Percentiles rank a stretch among this genome's conserved stretches.
Conservation (phyloP, 1,140 invertebrate genomes). For the Diabrotica undecimpunctata region DNA sequence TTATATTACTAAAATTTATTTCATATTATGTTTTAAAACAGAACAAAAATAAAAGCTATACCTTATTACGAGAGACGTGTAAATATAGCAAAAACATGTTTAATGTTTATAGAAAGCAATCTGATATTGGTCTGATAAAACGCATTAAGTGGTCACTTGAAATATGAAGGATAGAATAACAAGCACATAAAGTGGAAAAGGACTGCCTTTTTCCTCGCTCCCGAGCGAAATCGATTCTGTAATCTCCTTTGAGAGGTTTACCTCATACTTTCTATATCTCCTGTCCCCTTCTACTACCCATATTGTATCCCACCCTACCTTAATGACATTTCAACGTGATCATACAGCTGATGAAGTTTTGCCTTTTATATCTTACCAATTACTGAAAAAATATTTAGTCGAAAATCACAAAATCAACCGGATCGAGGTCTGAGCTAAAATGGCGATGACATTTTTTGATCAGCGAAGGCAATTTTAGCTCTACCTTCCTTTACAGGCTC, state of each 20-base stretch:
- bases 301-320: constrained; percentile 8
- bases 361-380: constrained; percentile 8
- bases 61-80: too few relatives aligned
- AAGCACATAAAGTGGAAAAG: constrained; percentile 38
- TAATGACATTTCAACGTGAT: constrained; percentile 10
- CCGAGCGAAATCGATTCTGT: constrained; percentile 36
- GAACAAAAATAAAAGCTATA: too few relatives aligned
- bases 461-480: not conserved
- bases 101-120: constrained; percentile 25
- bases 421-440: not conserved
- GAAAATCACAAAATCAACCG: not conserved
- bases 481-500: too few relatives aligned
- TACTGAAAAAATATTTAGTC: not conserved
- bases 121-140: constrained; percentile 38
- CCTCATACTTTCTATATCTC: constrained; percentile 18
- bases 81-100: not conserved
- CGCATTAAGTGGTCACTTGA: constrained; percentile 40
- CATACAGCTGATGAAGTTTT: constrained; percentile 9
- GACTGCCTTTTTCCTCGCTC: constrained; percentile 30
- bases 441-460: not conserved
- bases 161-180: constrained; percentile 41
- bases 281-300: constrained; percentile 9
- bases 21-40: too few relatives aligned
- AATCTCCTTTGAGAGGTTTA: constrained; percentile 35
- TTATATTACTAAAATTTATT: too few relatives aligned